These are phyloP conservation scores for Hyphantria cunea DNA, from an alignment of 1,140 invertebrate species.

Conservation along the genomic window DNA sequence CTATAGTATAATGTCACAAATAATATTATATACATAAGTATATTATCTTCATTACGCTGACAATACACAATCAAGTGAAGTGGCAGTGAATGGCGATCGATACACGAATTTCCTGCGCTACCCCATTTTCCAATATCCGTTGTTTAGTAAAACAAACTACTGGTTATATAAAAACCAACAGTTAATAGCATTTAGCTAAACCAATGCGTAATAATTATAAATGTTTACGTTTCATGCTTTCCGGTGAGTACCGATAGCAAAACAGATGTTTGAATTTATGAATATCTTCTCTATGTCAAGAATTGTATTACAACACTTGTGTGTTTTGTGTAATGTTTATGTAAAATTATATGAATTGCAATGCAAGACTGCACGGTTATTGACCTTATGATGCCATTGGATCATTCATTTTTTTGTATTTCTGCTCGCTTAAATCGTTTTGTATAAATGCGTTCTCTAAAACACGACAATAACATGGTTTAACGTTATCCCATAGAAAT, in stretches of 20 bases:
- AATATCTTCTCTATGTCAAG: no score
- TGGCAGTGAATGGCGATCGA: constrained; percentile 48
- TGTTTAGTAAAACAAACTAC: constrained; percentile 35
- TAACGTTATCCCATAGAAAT: no score
- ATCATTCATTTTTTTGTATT: no score
- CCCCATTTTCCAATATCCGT: constrained; percentile 75
- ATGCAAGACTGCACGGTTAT: no score
- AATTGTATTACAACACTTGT: no score
- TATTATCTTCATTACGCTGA: constrained; percentile 36
- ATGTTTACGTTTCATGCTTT: background rate
- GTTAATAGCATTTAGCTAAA: constrained; percentile 17
- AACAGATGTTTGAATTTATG: background rate
- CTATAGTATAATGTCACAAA: no score
- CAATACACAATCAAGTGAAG: constrained; percentile 58
- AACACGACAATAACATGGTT: no score
- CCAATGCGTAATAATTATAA: background rate
- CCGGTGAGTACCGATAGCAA: background rate
- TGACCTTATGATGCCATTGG: no score
- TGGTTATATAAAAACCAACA: constrained; percentile 20
- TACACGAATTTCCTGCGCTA: constrained; percentile 66
- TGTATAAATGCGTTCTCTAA: no score
- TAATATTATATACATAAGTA: background rate
- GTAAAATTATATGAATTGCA: no score
- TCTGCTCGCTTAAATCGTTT: no score
- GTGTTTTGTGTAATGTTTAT: no score